Conservation (phyloP, 2,888 invertebrate species). For the Asteroscopus sphinx region DNA sequence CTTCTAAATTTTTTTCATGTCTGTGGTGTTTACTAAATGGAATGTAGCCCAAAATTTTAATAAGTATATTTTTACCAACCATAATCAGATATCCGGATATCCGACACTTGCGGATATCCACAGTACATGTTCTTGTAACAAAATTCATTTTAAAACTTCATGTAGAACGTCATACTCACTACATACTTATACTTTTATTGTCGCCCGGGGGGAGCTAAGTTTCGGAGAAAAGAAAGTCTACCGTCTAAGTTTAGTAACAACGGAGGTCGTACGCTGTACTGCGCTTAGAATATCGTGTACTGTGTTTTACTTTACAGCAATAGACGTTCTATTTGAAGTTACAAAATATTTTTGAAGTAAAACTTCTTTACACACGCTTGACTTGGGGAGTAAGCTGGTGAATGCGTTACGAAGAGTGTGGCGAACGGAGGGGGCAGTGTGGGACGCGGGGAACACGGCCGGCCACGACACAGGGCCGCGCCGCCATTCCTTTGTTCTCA, state of each 20-base stretch:
- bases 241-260: constrained; percentile 56
- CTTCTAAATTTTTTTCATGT: too few relatives aligned
- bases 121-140: constrained; percentile 26
- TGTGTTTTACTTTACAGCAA: constrained; percentile 20
- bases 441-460: too few relatives aligned
- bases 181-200: constrained; percentile 62
- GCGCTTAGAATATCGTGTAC: constrained; percentile 36
- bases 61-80: background rate
- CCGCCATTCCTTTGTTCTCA: too few relatives aligned
- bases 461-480: too few relatives aligned
- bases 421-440: too few relatives aligned
- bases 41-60: too few relatives aligned
- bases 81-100: constrained; percentile 10
- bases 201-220: constrained; percentile 56
- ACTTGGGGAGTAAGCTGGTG: too few relatives aligned
- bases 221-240: constrained; percentile 62
- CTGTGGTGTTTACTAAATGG: too few relatives aligned
- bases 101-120: constrained; percentile 8
- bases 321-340: constrained; percentile 7
- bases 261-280: constrained; percentile 41
- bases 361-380: too few relatives aligned
- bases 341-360: background rate
- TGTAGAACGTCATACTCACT: constrained; percentile 45
- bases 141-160: constrained; percentile 49
- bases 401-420: too few relatives aligned